Base-by-base conservation (phyloP, 92 coral and sea anemone genomes). In the Muricea muricata region DNA sequence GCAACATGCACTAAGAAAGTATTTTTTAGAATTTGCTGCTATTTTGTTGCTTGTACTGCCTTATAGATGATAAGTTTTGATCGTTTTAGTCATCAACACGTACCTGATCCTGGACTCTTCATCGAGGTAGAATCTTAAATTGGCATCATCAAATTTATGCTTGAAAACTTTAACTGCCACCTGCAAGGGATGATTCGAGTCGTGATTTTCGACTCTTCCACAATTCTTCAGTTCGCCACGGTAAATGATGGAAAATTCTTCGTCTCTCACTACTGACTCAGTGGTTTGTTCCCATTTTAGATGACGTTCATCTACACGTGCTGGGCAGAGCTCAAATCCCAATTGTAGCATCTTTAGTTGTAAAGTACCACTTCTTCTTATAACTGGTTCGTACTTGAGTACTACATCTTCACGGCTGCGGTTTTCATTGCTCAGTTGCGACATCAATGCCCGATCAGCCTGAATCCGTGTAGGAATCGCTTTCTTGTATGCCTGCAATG, bases 171-270 rank as follows among this genome's bases (percentile, higher is more conserved):
- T 89, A 25, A 89, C n/a, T 12, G 86, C 92, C 42, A 89, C 92
- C 2, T 52, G 3, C 1, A 52, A 18, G 7, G 60, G 20, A 52
- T 9, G 23, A 52, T 52, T 20, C 26, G 60, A 17, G 4, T 52
- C 60, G 4, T 4, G 50, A 13, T 56, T 14, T 34, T 25, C n/a
- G 20, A 0, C 33, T 12, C 3, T 5, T n/a, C 72, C 88, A 20
- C 24, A 17, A 35, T 55, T 72, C 77, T 80, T 86, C 37, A 61
- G 24, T 20, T 31, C 31, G 0, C 91, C 93, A n/a, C 60, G 54
- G 78, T 90, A 87, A 23, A 90, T 91, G 42, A 10, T 35, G 21
- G 86, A 81, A 79, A 83, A 90, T 3, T 56, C 75, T n/a, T 90
- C 90, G 7, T 10, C 7, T 21, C 90, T 90, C 25, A 90, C 83